Conservation (phyloP, 2,888 invertebrate genomes). For the Zygogramma bicolorata region DNA sequence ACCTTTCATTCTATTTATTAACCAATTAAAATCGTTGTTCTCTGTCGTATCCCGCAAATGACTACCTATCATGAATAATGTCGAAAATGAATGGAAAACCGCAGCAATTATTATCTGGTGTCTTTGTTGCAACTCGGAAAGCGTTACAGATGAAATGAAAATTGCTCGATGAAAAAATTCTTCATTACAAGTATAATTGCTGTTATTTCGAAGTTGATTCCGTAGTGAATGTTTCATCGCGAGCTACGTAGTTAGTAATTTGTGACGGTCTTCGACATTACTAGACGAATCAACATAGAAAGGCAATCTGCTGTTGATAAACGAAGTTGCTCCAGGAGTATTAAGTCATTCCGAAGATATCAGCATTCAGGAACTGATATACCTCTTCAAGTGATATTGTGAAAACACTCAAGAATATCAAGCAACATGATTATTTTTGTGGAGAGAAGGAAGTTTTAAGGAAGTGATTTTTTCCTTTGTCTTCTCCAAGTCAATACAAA, state of each 20-base stretch:
- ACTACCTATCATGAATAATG: neutral
- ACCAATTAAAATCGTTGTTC: neutral
- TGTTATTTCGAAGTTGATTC: neutral
- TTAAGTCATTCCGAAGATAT: neutral
- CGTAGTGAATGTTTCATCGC: neutral
- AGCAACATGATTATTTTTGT: too few species aligned
- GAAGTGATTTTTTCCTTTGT: too few species aligned
- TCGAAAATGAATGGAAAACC: neutral
- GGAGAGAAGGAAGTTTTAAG: too few species aligned
- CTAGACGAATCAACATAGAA: neutral
- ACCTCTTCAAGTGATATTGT: too few species aligned
- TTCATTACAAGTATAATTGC: neutral
- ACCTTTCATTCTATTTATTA: conserved; percentile 1
- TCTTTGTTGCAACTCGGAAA: neutral
- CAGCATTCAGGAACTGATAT: too few species aligned
- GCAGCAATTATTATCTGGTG: neutral
- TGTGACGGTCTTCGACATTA: neutral
- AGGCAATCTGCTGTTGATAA: neutral
- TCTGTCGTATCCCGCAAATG: neutral
- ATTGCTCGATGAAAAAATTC: neutral
- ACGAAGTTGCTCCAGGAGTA: neutral
- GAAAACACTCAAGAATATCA: too few species aligned
- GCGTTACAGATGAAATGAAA: neutral
- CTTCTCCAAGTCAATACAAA: too few species aligned
- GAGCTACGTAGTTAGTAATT: neutral